A percentile compares a stretch with the other conserved stretches of the same genome.
Evolutionary conservation across 1,140 invertebrate genomes (phyloP).

Genomic region (Drosophila novamexicana): DNA sequence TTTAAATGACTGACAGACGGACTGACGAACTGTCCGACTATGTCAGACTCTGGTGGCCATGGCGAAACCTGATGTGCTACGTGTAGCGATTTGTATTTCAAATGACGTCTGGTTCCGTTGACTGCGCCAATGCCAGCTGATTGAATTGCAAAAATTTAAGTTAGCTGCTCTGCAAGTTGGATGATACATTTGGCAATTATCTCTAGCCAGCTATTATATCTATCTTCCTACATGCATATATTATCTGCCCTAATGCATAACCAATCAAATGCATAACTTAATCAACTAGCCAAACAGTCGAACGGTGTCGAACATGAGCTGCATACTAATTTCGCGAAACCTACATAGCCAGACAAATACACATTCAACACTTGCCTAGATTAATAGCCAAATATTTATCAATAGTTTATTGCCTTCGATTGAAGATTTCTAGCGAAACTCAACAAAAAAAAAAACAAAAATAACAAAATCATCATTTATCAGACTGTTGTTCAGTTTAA

Average conservation of each 20-base stretch:
- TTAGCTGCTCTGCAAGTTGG: constrained; percentile 48
- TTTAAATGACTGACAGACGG: constrained; percentile 37
- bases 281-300: constrained; percentile 9
- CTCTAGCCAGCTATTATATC: constrained; percentile 16
- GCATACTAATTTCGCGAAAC: constrained; percentile 29
- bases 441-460: background rate
- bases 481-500: constrained; percentile 17
- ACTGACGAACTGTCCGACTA: background rate
- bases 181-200: constrained; percentile 61
- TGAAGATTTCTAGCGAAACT: constrained; percentile 37
- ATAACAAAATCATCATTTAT: constrained; percentile 47
- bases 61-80: constrained; percentile 76
- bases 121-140: constrained; percentile 65
- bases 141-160: constrained; percentile 70
- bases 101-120: constrained; percentile 77
- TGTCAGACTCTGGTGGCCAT: constrained; percentile 48
- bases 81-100: constrained; percentile 76
- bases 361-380: constrained; percentile 12
- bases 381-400: constrained; percentile 35
- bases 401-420: constrained; percentile 30
- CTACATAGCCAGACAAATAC: background rate
- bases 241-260: constrained; percentile 3
- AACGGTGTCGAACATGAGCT: background rate
- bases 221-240: constrained; percentile 8
- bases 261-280: constrained; percentile 15